phyloP scores from a whole-genome alignment of 2,888 invertebrate species.

The Erannis defoliaria region DNA sequence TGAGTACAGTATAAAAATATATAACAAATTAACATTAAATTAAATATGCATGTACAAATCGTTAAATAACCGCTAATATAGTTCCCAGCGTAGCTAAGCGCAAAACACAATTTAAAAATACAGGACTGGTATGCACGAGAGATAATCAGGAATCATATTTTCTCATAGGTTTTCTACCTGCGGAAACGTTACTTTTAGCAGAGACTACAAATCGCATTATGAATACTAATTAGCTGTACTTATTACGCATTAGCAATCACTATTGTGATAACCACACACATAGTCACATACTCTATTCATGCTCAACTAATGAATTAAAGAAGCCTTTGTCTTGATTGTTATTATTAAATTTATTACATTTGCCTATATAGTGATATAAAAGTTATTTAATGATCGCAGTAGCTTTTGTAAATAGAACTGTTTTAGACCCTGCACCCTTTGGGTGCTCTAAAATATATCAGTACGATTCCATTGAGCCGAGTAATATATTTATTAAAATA shows the following conservation, averaged over 20 bases:
- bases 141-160: slow-evolving; percentile 7
- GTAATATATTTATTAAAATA: slow-evolving; percentile 45
- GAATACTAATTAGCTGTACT: slow-evolving; percentile 37
- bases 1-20: neutral
- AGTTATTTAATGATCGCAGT: slow-evolving; percentile 18
- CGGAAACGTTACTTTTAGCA: slow-evolving; percentile 40
- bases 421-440: too few relatives aligned
- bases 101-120: neutral
- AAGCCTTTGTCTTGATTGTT: slow-evolving; percentile 46
- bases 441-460: too few relatives aligned
- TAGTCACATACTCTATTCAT: slow-evolving; percentile 37
- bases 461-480: slow-evolving; percentile 48
- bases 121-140: neutral
- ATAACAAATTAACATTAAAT: too few relatives aligned
- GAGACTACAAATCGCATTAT: slow-evolving; percentile 41
- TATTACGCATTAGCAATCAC: slow-evolving; percentile 38
- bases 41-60: too few relatives aligned
- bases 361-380: slow-evolving; percentile 17
- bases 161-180: slow-evolving; percentile 28
- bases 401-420: neutral
- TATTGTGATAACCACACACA: slow-evolving; percentile 44
- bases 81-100: neutral
- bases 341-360: slow-evolving; percentile 39
- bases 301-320: slow-evolving; percentile 50
- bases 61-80: neutral